Evolutionary conservation across 2,888 invertebrate genomes (phyloP), one percentile per base, ranked within the genome.

Genomic region (Acanthacorydalis orientalis): DNA sequence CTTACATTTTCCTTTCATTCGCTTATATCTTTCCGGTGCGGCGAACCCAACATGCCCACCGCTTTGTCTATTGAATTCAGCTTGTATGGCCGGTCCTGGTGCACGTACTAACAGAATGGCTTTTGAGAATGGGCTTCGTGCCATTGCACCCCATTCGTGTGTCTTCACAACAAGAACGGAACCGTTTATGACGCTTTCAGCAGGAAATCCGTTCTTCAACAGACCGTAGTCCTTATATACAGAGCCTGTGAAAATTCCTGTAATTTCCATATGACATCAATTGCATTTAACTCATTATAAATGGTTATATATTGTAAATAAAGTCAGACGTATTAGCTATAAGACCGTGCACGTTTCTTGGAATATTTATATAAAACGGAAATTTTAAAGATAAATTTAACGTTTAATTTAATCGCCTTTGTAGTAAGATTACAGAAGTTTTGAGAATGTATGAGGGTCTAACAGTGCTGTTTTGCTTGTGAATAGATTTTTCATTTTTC

Each of bases 21-120:
- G 65, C 51, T 70, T 72, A 55, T 77, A 78, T 51, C 77, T 67
- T 61, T 78, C 77, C 7, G 75, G 74, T 1, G 83, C 78, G 0
- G 84, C 85, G 52, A 83, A 83, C 0, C 85, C 86, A 49, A 85
- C 76, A 58, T 86, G 86, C 0, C 86, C 86, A 43, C 83, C 85
- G 54, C 81, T 81, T 50, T 83, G 77, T 51, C 86, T 70, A 64
- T 87, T 85, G 60, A 85, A 86, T 61, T 86, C 86, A 0, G 86
- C 85, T 62, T 80, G 69, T 49, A 82, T 78, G 7, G 85, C 81
- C 57, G 80, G 75, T 53, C 75, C 75, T 1, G 85, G 84, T 52
- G 80, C 75, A 38, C 85, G 68, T 38, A 86, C 77, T 44, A 86
- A 65, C 31, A 86, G 64, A 46, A 86, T 71, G 1, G 83, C 83